phyloP scores from a whole-genome alignment of 1,140 invertebrate species.

The Philotrypesis tridentata region DNA sequence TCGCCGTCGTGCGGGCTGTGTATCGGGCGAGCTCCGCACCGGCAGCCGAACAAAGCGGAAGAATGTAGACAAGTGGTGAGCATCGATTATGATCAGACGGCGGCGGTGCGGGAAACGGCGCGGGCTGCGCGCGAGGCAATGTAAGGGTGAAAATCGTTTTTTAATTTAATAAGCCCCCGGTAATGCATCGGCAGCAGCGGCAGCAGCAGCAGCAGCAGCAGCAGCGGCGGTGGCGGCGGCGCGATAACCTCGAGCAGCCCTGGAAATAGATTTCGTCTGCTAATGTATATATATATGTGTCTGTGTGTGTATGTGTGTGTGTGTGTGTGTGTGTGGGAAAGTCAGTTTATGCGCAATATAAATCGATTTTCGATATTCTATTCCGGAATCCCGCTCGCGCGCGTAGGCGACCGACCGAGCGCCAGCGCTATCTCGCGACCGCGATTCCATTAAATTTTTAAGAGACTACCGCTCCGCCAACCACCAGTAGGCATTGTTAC shows the following conservation, averaged over 20 bases:
- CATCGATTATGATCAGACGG: background rate
- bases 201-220: too few relatives aligned
- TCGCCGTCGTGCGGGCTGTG: too few relatives aligned
- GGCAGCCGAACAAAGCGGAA: background rate
- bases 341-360: constrained; percentile 18
- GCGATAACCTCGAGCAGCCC: constrained; percentile 19
- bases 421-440: background rate
- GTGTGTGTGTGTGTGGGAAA: too few relatives aligned
- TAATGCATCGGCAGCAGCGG: background rate
- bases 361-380: constrained; percentile 40
- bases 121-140: too few relatives aligned
- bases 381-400: background rate
- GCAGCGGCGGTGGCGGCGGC: too few relatives aligned
- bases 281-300: constrained; percentile 2
- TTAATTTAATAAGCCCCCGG: constrained; percentile 22
- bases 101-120: too few relatives aligned
- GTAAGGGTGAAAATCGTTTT: constrained; percentile 14
- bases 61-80: background rate
- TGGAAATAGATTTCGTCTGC: constrained; percentile 19
- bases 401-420: too few relatives aligned
- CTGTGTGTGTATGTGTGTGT: too few relatives aligned
- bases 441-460: constrained; percentile 30
- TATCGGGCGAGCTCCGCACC: too few relatives aligned
- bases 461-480: background rate
- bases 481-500: background rate